Base-by-base conservation (phyloP, 1,140 invertebrate species). In the Scaptomyza montana region DNA sequence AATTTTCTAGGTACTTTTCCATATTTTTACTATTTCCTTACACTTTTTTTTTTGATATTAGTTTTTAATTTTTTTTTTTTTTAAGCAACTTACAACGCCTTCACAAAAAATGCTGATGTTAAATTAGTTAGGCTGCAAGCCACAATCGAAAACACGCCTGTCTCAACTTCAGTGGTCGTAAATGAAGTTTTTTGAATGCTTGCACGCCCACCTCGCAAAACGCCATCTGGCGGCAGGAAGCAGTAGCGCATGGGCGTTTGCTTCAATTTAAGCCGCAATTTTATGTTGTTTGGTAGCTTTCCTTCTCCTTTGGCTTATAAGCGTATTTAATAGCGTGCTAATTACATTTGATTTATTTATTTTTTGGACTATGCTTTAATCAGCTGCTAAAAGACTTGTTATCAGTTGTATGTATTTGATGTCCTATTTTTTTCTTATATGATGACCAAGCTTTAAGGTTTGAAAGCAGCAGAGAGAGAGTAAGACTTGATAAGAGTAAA, bases 281-380 rank as follows among this genome's bases (percentile, higher is more conserved):
- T 49, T 39, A n/a, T 53, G 36, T 53, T 16, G 16, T 16, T 16
- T 16, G 16, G 39, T 13, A 19, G 39, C 30, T 2, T 12, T 6
- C 16, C 39, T 49, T 25, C 49, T 63, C 36, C 33, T 43, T 33
- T 63, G 28, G 16, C n/a, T 55, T 19, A 72, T 71, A 77, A 45
- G 25, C 36, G 41, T 56, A 49, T 45, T 64, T 65, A 69, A 77
- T 84, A 61, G 53, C 8, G 3, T 39, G 41, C 61, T 57, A 16
- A 16, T 16, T 16, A 16, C 16, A 16, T 16, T 16, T 16, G 16
- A 16, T 16, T 16, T 16, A 16, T 16, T 16, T 16, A 9, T 65
- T 80, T 57, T 73, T 69, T 59, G 39, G 69, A 66, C 66, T 72
- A 69, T 74, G 57, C 63, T 86, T 78, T 76, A 87, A 82, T 86